Base-by-base conservation (phyloP, 2,888 invertebrate genomes). In the Cheilosia urbana region DNA sequence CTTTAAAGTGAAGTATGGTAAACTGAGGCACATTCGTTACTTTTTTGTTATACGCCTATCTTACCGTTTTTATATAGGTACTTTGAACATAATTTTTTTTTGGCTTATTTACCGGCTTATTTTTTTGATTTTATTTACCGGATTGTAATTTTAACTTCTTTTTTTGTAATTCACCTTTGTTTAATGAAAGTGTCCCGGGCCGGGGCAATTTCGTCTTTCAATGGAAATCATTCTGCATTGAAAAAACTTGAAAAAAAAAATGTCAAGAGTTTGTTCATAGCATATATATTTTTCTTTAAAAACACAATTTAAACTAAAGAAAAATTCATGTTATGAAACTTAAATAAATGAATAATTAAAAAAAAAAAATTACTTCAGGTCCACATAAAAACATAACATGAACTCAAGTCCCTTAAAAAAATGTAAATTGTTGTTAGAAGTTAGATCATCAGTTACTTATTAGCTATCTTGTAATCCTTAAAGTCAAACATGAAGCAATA, bases 211-310 rank as follows among this genome's bases (percentile, higher is more conserved):
- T 55, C 30, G 15, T 17, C 55, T 34, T 55, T 55, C 19, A 27
- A 55, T 55, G 30, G 55, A n/a, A 30, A 19, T 30, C 55, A 55
- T 55, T 30, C 17, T n/a, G n/a, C 15, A n/a, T n/a, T n/a, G n/a
- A n/a, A n/a, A n/a, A n/a, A n/a, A n/a, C n/a, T n/a, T n/a, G n/a
- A n/a, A n/a, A n/a, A n/a, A n/a, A n/a, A n/a, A n/a, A n/a, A n/a
- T n/a, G n/a, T n/a, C n/a, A 30, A 13, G 15, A 30, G 17, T 55
- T 55, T n/a, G n/a, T 55, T 55, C 15, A 30, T 55, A 40, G 1
- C 40, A 40, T 15, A 40, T 40, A 40, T 30, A 15, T n/a, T 55
- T 55, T 55, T 2, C 27, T n/a, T 55, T 30, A 30, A n/a, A 55
- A 30, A 17, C 15, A 40, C 40, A 40, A 40, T 15, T 40, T 40